Evolutionary conservation across 2,797 vertebrate species (phyloP).

Genomic region (Smutsia gigantea): DNA sequence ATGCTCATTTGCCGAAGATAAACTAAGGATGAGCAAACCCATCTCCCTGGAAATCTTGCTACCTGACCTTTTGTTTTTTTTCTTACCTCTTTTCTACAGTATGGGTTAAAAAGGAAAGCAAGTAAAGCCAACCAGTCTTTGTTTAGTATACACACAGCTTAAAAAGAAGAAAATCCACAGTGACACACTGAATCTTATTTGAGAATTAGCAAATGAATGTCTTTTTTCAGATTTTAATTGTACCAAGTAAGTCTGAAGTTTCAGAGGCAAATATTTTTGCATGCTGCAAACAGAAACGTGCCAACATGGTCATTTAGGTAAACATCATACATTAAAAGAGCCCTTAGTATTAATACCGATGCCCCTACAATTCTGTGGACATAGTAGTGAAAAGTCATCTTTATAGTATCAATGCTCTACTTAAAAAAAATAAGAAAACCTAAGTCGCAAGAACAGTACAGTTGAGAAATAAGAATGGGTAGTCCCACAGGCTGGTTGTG

Average conservation of each 20-base stretch:
- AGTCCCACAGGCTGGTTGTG: not conserved
- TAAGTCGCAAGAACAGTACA: not conserved
- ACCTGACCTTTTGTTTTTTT: slow-evolving; percentile 35
- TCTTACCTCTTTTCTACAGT: slow-evolving; percentile 59
- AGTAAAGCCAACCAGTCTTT: slow-evolving; percentile 79
- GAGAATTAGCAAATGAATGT: slow-evolving; percentile 81
- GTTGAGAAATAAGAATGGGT: not conserved
- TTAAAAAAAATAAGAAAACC: not conserved
- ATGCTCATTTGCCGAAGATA: slow-evolving; percentile 84
- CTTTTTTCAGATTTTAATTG: slow-evolving; percentile 81
- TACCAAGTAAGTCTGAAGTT: slow-evolving; percentile 63
- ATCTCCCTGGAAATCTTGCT: slow-evolving; percentile 76
- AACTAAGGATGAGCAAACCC: slow-evolving; percentile 84
- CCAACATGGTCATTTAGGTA: not conserved
- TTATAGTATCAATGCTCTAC: not conserved
- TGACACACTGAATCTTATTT: slow-evolving; percentile 82
- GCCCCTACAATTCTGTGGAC: not conserved
- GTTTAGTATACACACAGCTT: slow-evolving; percentile 79
- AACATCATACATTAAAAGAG: not conserved
- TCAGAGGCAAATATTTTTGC: not conserved
- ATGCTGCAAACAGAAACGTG: not conserved
- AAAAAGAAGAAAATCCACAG: slow-evolving; percentile 83
- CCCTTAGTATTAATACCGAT: not conserved
- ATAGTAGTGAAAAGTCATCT: not conserved
- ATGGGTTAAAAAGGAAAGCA: slow-evolving; percentile 62